phyloP scores from a whole-genome alignment of 2,113 vertebrate species.

The Cololabis saira region DNA sequence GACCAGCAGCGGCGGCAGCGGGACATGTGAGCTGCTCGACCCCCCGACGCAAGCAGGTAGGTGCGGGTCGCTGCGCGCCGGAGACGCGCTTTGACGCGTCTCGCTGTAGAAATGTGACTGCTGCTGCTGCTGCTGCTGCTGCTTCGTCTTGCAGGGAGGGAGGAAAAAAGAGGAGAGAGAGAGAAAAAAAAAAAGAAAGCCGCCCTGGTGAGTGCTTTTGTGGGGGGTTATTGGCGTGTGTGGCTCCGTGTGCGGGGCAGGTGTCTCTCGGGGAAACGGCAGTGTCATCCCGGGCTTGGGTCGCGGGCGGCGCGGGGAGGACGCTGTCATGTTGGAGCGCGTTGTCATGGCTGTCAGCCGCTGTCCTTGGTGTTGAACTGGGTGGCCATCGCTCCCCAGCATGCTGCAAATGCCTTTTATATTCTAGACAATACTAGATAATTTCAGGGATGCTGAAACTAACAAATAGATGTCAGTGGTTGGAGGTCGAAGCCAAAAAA shows the following conservation, averaged over 20 bases:
- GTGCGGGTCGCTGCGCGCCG: slow-evolving; percentile 22
- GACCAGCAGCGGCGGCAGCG: slow-evolving; percentile 45
- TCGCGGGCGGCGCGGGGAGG: slow-evolving; percentile 36
- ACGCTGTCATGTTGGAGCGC: slow-evolving; percentile 55
- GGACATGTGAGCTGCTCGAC: slow-evolving; percentile 77
- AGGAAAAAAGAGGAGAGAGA: background rate
- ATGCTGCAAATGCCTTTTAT: slow-evolving; percentile 1
- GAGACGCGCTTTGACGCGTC: slow-evolving; percentile 16
- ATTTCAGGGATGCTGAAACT: background rate
- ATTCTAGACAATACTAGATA: background rate
- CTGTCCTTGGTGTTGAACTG: slow-evolving; percentile 80
- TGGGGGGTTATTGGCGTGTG: slow-evolving; percentile 11
- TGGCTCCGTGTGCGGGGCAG: background rate
- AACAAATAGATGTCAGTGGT: slow-evolving; percentile 16
- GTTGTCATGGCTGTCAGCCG: slow-evolving; percentile 76
- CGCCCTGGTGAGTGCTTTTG: slow-evolving; percentile 22
- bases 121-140: too few species aligned
- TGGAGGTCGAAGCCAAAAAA: slow-evolving; percentile 18
- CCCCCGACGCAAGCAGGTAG: slow-evolving; percentile 65
- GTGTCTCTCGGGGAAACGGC: slow-evolving; percentile 39
- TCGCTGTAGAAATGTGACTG: slow-evolving; percentile 26
- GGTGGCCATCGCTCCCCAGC: slow-evolving; percentile 55
- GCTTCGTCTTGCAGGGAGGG: slow-evolving; percentile 40
- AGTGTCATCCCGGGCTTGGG: slow-evolving; percentile 52
- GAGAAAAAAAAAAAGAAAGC: slow-evolving; percentile 11